Conservation (phyloP, 2,113 vertebrate species). For the Proterorhinus semilunaris region DNA sequence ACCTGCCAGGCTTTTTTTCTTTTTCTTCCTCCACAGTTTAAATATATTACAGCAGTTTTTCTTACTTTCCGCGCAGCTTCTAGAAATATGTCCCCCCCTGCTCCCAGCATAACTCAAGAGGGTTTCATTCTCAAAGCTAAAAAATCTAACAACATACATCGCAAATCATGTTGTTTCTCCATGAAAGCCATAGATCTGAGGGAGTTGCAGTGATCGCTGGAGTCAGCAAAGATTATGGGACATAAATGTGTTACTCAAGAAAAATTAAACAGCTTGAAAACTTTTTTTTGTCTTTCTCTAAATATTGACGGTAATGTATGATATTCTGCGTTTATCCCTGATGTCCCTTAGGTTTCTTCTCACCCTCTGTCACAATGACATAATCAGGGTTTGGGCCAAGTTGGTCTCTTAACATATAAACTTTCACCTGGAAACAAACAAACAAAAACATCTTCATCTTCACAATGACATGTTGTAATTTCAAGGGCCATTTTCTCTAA, state of each 20-base stretch:
- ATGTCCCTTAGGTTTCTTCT: too few relatives aligned
- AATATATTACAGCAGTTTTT: slow-evolving; percentile 72
- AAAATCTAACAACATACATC: slow-evolving; percentile 32
- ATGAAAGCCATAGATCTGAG: slow-evolving; percentile 47
- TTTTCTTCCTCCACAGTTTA: slow-evolving; percentile 61
- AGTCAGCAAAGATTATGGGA: not conserved
- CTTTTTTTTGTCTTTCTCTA: too few relatives aligned
- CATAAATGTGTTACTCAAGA: not conserved
- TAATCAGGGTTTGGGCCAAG: too few relatives aligned
- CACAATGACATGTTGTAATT: too few relatives aligned
- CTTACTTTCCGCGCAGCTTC: slow-evolving; percentile 53
- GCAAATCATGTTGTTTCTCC: slow-evolving; percentile 27
- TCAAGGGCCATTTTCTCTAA: too few relatives aligned
- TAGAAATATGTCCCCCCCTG: slow-evolving; percentile 47
- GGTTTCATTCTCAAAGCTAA: slow-evolving; percentile 46
- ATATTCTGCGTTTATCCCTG: too few relatives aligned
- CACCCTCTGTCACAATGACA: too few relatives aligned
- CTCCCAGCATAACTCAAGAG: slow-evolving; percentile 23
- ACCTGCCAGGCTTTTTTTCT: slow-evolving; percentile 29
- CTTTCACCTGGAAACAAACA: too few relatives aligned
- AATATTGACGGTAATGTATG: too few relatives aligned
- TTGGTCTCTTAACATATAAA: too few relatives aligned
- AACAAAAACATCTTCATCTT: too few relatives aligned
- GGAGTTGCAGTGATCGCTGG: slow-evolving; percentile 34
- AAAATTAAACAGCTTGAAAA: too few relatives aligned